Base-by-base conservation (phyloP, 53 echinoderm and acorn worm genomes). In the Zoroaster sp. region DNA sequence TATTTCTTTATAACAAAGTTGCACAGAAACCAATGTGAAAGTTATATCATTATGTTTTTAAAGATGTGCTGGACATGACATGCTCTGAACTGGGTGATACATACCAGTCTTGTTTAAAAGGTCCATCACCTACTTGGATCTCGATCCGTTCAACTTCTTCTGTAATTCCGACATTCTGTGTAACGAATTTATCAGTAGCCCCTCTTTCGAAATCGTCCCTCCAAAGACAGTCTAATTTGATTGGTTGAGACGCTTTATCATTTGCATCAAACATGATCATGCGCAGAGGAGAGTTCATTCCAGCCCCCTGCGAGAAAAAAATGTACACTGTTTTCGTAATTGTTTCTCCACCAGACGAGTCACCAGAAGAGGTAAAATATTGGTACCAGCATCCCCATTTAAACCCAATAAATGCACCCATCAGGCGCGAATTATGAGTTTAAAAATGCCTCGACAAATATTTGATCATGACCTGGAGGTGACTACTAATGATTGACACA, bases 191-290 rank as follows among this genome's bases (percentile, higher is more conserved):
- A 69, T 96, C 92, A 25, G 72, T 30, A 12, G 51, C 76, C 5
- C 96, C 96, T 10, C 86, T 63, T 66, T 96, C 94, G 70, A 96
- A 92, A 52, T 96, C 96, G 67, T 96, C 87, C 36, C 69, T 77
- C 91, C 91, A 96, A 1, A 18, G 41, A 47, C 90, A 88, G 67
- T 90, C 88, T 21, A 96, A 69, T n/a, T 86, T 38, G 35, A 96
- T 69, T 17, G 90, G 91, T 1, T 87, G 89, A 0, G 96, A 94
- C 10, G 83, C 37, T 2, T n/a, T n/a, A n/a, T 92, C 94, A 3
- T 77, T 67, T 13, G 83, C 72, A 66, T 94, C 89, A 73, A 54
- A n/a, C 2, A 96, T 69, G 1, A 73, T 67, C 31, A 94, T 79
- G 41, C 80, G 90, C 25, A 96, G 91, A 25, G 89, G 82, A 10